These are phyloP conservation scores for Cephus nigrinus DNA, from an alignment of 2,888 invertebrate species.

Conservation along the genomic window DNA sequence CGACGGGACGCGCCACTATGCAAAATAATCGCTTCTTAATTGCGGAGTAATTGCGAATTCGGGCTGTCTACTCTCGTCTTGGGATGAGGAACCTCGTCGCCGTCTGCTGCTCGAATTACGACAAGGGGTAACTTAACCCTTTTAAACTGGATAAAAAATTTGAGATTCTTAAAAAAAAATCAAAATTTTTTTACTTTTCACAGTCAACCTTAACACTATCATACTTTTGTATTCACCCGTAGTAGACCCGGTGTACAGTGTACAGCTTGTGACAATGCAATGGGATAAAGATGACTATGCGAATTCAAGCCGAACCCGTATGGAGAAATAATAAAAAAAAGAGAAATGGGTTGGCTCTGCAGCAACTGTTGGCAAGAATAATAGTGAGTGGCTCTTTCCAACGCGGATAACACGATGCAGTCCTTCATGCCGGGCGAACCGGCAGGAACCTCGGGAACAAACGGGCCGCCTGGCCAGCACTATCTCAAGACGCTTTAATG, in stretches of 20 bases:
- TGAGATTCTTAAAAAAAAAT: background rate
- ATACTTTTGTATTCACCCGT: background rate
- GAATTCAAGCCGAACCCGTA: background rate
- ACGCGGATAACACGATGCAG: slow-evolving; percentile 42
- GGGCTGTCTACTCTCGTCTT: slow-evolving; percentile 26
- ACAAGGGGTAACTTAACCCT: slow-evolving; percentile 43
- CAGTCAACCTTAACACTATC: too few relatives aligned
- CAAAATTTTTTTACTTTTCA: background rate
- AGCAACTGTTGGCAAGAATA: slow-evolving; percentile 29
- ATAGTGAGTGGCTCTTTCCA: slow-evolving; percentile 24
- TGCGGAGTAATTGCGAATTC: slow-evolving; percentile 63
- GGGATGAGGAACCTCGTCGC: slow-evolving; percentile 8
- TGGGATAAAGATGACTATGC: background rate
- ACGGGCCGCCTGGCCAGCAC: slow-evolving; percentile 56
- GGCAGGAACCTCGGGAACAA: slow-evolving; percentile 53
- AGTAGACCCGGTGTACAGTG: too few relatives aligned
- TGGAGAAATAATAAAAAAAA: background rate
- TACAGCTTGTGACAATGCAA: background rate
- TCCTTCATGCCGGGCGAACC: slow-evolving; percentile 42
- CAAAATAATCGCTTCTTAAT: slow-evolving; percentile 66
- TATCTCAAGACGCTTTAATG: slow-evolving; percentile 65
- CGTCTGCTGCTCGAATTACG: slow-evolving; percentile 34
- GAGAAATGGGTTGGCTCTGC: background rate
- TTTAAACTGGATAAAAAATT: background rate
- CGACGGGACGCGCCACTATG: slow-evolving; percentile 54